Evolutionary conservation across 2,888 invertebrate species (phyloP).

Genomic region (Pemphredon lugubris): DNA sequence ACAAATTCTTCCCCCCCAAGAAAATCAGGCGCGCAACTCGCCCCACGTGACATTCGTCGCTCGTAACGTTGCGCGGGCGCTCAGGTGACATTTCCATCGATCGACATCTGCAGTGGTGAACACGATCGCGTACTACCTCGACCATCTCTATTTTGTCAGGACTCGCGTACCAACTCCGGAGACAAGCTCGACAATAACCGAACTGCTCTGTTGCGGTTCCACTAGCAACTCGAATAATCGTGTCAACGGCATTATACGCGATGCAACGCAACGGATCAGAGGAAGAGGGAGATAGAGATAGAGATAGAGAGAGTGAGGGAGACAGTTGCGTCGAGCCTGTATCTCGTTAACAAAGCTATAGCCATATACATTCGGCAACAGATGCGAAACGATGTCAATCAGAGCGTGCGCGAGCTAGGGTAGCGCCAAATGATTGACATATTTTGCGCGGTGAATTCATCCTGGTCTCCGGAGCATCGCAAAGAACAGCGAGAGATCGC

Average conservation of each 20-base stretch:
- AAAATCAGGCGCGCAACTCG: too few species aligned
- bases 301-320: not conserved
- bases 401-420: conserved; percentile 67
- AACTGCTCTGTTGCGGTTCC: conserved; percentile 58
- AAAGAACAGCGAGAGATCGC: conserved; percentile 20
- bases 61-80: too few species aligned
- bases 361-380: conserved; percentile 67
- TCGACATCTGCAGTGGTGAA: too few species aligned
- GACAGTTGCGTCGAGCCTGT: conserved; percentile 26
- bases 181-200: conserved; percentile 53
- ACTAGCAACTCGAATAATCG: conserved; percentile 59
- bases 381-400: conserved; percentile 71
- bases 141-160: conserved; percentile 18
- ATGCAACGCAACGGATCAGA: conserved; percentile 39
- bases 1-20: too few species aligned
- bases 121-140: too few species aligned
- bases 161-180: conserved; percentile 15
- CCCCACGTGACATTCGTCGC: too few species aligned
- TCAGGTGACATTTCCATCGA: not conserved
- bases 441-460: conserved; percentile 74
- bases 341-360: conserved; percentile 61
- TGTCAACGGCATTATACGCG: conserved; percentile 53
- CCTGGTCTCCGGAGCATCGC: conserved; percentile 41
- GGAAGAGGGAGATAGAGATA: conserved; percentile 19
- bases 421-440: conserved; percentile 76